Conservation (phyloP, 1,140 invertebrate species). For the Neodiprion pinetum region DNA sequence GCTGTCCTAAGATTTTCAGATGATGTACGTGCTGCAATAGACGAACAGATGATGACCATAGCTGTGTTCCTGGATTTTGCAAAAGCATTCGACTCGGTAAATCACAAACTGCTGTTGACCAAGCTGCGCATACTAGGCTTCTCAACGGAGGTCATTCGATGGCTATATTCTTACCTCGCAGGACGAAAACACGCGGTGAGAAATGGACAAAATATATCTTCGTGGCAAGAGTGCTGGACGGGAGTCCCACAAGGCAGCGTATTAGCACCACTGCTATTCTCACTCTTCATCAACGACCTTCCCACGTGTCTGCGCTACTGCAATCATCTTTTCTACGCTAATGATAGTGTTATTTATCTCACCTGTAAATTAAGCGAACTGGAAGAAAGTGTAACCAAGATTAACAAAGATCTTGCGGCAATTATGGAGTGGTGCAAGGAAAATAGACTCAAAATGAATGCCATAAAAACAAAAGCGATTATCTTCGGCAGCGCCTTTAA, state of each 20-base stretch:
- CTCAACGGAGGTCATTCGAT: not conserved
- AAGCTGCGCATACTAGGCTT: constrained; percentile 21
- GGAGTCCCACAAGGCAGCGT: not conserved
- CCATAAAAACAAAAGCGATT: too few species aligned
- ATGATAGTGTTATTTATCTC: too few species aligned
- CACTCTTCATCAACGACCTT: not conserved
- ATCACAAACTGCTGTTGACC: constrained; percentile 18
- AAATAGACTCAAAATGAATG: too few species aligned
- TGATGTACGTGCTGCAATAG: constrained; percentile 18
- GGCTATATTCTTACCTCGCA: not conserved
- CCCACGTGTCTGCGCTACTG: too few species aligned
- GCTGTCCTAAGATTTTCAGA: constrained; percentile 23
- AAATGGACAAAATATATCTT: not conserved
- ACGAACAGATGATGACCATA: constrained; percentile 12
- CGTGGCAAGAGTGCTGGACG: not conserved
- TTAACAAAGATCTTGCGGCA: too few species aligned
- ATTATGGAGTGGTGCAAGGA: too few species aligned
- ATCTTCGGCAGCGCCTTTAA: too few species aligned
- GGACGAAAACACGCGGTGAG: not conserved
- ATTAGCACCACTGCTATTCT: not conserved
- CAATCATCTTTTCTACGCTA: too few species aligned
- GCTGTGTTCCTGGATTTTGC: constrained; percentile 24
- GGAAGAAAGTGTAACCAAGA: too few species aligned
- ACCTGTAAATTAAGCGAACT: too few species aligned
- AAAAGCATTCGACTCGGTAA: constrained; percentile 29